Evolutionary conservation across 2,113 vertebrate species (phyloP).

Genomic region (Oncorhynchus kisutch): DNA sequence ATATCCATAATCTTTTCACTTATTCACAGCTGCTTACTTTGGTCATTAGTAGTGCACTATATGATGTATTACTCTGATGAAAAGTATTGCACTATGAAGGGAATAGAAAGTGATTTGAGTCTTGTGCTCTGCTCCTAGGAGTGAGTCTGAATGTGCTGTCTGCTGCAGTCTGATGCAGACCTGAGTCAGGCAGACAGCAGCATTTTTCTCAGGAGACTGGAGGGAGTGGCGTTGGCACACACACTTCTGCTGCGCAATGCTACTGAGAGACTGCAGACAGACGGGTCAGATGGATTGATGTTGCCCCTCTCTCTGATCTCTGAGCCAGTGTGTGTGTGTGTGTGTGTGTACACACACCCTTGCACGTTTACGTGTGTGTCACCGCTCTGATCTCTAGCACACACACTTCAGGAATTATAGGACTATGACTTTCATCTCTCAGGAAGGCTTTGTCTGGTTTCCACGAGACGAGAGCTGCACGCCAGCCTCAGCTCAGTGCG

Average conservation of each 20-base stretch:
- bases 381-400: not conserved
- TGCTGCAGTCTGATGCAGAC: too few species aligned
- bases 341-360: not conserved
- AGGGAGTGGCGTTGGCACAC: not conserved
- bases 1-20: too few species aligned
- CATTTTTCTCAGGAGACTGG: not conserved
- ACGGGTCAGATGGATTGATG: not conserved
- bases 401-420: slow-evolving; percentile 19
- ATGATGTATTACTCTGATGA: too few species aligned
- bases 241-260: not conserved
- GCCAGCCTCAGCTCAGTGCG: slow-evolving; percentile 5
- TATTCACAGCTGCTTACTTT: too few species aligned
- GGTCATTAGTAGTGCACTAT: too few species aligned
- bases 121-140: too few species aligned
- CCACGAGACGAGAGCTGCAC: not conserved
- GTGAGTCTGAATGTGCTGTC: too few species aligned
- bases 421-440: slow-evolving; percentile 25
- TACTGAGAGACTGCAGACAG: not conserved
- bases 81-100: too few species aligned
- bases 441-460: slow-evolving; percentile 11
- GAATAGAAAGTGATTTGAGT: too few species aligned
- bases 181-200: not conserved
- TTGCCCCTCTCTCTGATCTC: not conserved
- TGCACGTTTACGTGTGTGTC: slow-evolving; percentile 1
- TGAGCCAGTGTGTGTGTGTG: slow-evolving; percentile 4